A percentile compares a stretch with the other conserved stretches of the same genome.
phyloP scores from a whole-genome alignment of 2,888 invertebrate species.

The Zygogramma bicolorata region DNA sequence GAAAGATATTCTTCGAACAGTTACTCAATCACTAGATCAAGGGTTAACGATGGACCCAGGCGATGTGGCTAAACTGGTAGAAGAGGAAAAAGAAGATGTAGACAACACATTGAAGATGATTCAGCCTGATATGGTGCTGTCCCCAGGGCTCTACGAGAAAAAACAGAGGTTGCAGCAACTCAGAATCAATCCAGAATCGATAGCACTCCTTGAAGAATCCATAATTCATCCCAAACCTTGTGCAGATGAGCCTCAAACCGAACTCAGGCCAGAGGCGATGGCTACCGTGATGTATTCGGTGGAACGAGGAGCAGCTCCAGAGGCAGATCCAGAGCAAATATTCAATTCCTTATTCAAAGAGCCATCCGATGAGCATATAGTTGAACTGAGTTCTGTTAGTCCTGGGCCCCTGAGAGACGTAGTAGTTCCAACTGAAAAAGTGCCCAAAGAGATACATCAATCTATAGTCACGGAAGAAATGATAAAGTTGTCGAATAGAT shows the following conservation, averaged over 20 bases:
- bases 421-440: slow-evolving; percentile 55
- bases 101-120: slow-evolving; percentile 57
- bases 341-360: slow-evolving; percentile 60
- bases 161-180: slow-evolving; percentile 58
- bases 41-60: slow-evolving; percentile 46
- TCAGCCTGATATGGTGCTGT: slow-evolving; percentile 57
- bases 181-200: slow-evolving; percentile 55
- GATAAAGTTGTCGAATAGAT: slow-evolving; percentile 48
- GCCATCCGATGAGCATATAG: slow-evolving; percentile 41
- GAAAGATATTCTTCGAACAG: slow-evolving; percentile 25
- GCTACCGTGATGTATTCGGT: slow-evolving; percentile 62
- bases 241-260: slow-evolving; percentile 58
- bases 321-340: slow-evolving; percentile 56
- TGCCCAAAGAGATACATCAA: slow-evolving; percentile 53
- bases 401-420: slow-evolving; percentile 62
- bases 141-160: slow-evolving; percentile 53
- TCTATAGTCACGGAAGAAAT: slow-evolving; percentile 53
- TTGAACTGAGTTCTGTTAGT: slow-evolving; percentile 57
- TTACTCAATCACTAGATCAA: slow-evolving; percentile 18
- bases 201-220: slow-evolving; percentile 57
- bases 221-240: slow-evolving; percentile 54
- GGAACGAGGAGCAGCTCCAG: slow-evolving; percentile 60
- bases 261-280: slow-evolving; percentile 61
- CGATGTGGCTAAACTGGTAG: slow-evolving; percentile 56
- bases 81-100: slow-evolving; percentile 61